phyloP scores from a whole-genome alignment of 2,888 invertebrate genomes.

The Schizaphis graminum region DNA sequence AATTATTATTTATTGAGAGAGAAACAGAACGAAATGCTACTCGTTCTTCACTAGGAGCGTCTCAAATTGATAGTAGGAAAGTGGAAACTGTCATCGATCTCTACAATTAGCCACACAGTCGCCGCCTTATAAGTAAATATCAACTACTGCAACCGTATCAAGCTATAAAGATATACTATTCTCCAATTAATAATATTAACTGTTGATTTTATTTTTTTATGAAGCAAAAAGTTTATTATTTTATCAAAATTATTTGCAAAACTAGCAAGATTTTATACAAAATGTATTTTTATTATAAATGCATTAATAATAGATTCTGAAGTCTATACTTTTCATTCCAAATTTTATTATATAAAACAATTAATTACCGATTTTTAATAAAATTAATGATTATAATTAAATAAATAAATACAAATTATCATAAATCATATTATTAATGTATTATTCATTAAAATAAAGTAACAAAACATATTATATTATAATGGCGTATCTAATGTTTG shows the following conservation, averaged over 20 bases:
- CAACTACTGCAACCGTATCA: not conserved
- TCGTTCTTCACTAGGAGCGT: slow-evolving; percentile 22
- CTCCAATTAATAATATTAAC: not conserved
- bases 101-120: slow-evolving; percentile 57
- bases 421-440: not conserved
- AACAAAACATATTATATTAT: not conserved
- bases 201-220: not conserved
- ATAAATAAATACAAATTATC: not conserved
- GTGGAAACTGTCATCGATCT: slow-evolving; percentile 55
- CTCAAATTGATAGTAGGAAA: slow-evolving; percentile 49
- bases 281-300: not conserved
- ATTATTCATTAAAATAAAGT: not conserved
- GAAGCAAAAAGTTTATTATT: not conserved
- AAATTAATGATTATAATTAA: not conserved
- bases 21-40: slow-evolving; percentile 4
- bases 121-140: not conserved
- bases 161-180: not conserved
- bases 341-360: not conserved
- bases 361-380: not conserved
- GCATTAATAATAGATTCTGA: not conserved
- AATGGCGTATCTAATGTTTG: not conserved
- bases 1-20: not conserved
- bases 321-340: not conserved
- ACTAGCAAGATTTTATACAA: not conserved
- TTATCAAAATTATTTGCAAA: not conserved